phyloP scores from a whole-genome alignment of 2,888 invertebrate species.

The Acanthosepion lycidas region DNA sequence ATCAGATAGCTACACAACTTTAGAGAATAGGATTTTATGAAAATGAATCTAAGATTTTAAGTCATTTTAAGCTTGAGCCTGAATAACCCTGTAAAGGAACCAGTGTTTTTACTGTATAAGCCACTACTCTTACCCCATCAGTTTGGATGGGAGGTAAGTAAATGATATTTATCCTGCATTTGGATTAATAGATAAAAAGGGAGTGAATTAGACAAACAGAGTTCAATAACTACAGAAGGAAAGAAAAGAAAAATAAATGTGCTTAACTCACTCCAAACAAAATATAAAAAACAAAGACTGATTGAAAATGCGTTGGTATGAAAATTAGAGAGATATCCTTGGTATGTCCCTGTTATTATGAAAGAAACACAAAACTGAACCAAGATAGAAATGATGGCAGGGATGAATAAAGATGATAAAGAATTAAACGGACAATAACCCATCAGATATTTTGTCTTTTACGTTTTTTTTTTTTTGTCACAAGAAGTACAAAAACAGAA shows the following conservation, averaged over 20 bases:
- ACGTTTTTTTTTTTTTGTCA: too few relatives aligned
- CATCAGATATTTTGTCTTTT: not conserved
- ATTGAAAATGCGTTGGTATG: not conserved
- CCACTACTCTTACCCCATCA: too few relatives aligned
- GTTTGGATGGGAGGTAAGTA: too few relatives aligned
- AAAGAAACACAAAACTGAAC: not conserved
- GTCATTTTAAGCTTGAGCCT: too few relatives aligned
- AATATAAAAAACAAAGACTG: not conserved
- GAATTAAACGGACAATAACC: not conserved
- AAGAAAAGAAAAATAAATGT: not conserved
- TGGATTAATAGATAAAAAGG: not conserved
- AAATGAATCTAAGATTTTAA: too few relatives aligned
- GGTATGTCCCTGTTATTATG: not conserved
- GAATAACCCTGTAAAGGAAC: too few relatives aligned
- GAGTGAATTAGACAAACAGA: not conserved
- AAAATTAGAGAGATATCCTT: constrained; percentile 8
- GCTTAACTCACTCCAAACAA: not conserved
- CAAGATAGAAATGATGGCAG: not conserved
- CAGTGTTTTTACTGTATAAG: too few relatives aligned
- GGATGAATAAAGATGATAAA: not conserved
- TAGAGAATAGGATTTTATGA: too few relatives aligned
- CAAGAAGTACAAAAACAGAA: not conserved
- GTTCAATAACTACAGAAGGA: not conserved
- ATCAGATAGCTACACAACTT: too few relatives aligned
- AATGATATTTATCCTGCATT: not conserved